Evolutionary conservation across 2,113 vertebrate genomes (phyloP).

Genomic region (Festucalex cinctus): DNA sequence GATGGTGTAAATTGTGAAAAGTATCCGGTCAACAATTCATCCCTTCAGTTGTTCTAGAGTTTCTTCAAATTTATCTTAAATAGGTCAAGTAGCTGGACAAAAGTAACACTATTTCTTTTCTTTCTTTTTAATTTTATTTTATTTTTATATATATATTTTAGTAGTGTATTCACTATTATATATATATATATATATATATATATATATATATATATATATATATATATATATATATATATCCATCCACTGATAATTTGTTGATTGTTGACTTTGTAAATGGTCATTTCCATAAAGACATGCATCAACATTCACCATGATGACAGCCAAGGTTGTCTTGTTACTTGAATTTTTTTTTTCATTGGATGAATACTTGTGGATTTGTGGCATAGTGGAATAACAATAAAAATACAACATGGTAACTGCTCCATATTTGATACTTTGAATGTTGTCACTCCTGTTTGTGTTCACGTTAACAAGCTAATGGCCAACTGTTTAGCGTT

Average conservation of each 20-base stretch:
- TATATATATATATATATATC: too few relatives aligned
- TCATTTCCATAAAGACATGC: neutral
- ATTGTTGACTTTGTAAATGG: neutral
- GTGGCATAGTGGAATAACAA: constrained; percentile 46
- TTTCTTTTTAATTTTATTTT: too few relatives aligned
- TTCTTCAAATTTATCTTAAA: neutral
- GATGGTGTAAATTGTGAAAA: neutral
- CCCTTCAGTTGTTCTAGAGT: constrained; percentile 10
- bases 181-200: constrained; percentile 10
- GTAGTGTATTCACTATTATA: constrained; percentile 10
- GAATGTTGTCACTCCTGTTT: neutral
- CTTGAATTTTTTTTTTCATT: constrained; percentile 60
- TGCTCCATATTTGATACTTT: too few relatives aligned
- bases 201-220: too few relatives aligned
- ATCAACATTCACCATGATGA: neutral
- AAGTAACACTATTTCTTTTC: neutral
- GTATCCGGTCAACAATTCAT: neutral
- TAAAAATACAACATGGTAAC: constrained; percentile 38
- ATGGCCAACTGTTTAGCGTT: too few relatives aligned
- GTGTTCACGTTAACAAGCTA: neutral
- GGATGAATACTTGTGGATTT: constrained; percentile 33
- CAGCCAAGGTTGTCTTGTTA: constrained; percentile 41
- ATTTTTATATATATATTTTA: neutral
- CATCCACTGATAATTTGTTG: constrained; percentile 12
- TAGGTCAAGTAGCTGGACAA: neutral